Base-by-base conservation (phyloP, 2,888 invertebrate species). In the Ormyrus pomaceus region DNA sequence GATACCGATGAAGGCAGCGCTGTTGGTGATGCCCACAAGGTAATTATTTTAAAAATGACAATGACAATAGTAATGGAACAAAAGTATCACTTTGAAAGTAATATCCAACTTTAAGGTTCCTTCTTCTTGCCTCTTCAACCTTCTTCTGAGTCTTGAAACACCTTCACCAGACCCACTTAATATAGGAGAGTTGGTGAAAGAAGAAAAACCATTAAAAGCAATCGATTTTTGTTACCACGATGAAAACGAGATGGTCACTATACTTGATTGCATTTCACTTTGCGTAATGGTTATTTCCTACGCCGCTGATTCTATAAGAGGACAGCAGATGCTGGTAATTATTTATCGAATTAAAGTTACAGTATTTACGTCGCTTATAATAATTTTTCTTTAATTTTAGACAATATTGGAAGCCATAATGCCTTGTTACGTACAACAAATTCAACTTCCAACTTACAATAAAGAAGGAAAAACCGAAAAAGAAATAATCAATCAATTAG, bases 221-320 rank as follows among this genome's bases (percentile, higher is more conserved):
- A 96, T 99, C 73, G 99, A 99, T 92, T 99, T 99, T 91, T 99
- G 99, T 91, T 99, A 99, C 90, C 96, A 98, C 84, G 99, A 99
- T 89, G 99, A 99, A 88, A 96, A 98, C 72, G 99, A 99, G 90
- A 97, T 98, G 93, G 98, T 99, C 73, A 97, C 97, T 9, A 96
- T 99, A 7, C 92, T 99, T 82, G 99, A 99, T 89, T 98, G 98
- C 86, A 97, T 99, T 88, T 98, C 98, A n/a, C 94, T 99, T 76
- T 99, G 99, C 89, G 98, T 99, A 0, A 99, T 99, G 94, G 99
- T 99, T 0, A 97, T 99, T 6, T 98, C 99, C 0, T 99, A 99
- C 91, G 96, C 99, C 0, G 97, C 99, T 6, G 99, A 99, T 90
- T 98, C 99, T 77, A 95, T 96, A 83, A 92, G 97, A 82, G 97